A percentile compares a stretch with the other conserved stretches of the same genome.
phyloP scores from a whole-genome alignment of 2,797 vertebrate species.

The Presbytis comata region DNA sequence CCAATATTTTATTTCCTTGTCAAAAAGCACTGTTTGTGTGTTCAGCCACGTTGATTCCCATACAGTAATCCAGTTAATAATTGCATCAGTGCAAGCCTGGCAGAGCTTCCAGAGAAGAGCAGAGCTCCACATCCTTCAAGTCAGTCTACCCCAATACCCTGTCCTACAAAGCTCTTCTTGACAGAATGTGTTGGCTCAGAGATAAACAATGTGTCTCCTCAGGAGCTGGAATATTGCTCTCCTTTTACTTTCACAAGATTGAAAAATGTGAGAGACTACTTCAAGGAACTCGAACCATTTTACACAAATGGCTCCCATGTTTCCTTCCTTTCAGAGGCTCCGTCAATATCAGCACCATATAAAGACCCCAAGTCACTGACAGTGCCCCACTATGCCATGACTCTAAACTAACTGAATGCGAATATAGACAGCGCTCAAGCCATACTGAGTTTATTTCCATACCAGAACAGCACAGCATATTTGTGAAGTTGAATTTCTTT shows the following conservation, averaged over 20 bases:
- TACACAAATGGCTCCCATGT: not conserved
- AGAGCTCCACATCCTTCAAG: not conserved
- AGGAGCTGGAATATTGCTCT: not conserved
- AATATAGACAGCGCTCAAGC: not conserved
- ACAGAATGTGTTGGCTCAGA: not conserved
- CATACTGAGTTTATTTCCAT: not conserved
- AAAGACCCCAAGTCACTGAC: not conserved
- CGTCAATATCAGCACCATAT: not conserved
- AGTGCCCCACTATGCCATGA: not conserved
- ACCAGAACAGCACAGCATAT: not conserved
- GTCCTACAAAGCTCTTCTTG: not conserved
- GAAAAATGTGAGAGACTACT: not conserved
- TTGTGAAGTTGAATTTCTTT: not conserved
- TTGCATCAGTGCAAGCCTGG: not conserved
- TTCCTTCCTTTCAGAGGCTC: not conserved
- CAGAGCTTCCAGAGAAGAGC: not conserved
- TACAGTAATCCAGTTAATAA: not conserved
- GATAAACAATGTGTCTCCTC: not conserved
- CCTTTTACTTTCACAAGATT: not conserved
- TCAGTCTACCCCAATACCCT: rapidly evolving
- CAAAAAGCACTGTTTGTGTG: not conserved
- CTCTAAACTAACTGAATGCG: not conserved
- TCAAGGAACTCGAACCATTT: not conserved
- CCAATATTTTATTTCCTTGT: not conserved
- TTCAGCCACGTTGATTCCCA: not conserved